These are phyloP conservation scores for Andrena bucephala DNA, from an alignment of 2,888 invertebrate genomes.

Conservation along the genomic window DNA sequence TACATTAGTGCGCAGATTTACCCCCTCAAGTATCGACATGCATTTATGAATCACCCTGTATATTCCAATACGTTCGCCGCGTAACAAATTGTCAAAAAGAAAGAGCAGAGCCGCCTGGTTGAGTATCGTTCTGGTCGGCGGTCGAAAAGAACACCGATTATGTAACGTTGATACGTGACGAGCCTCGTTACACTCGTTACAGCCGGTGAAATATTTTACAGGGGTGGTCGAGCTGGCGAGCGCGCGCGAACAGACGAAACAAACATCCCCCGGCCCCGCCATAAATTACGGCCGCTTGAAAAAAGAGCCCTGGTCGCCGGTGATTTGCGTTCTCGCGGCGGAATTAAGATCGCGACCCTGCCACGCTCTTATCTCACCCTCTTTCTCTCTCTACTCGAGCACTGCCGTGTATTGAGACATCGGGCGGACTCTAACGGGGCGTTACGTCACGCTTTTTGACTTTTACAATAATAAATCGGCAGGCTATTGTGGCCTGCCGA, in stretches of 20 bases:
- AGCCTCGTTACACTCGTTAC: constrained; percentile 48
- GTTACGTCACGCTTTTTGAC: constrained; percentile 75
- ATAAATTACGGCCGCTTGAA: constrained; percentile 47
- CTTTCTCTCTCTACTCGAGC: background rate
- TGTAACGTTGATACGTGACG: constrained; percentile 27
- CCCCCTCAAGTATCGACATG: too few species aligned
- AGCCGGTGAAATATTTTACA: constrained; percentile 45
- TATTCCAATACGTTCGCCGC: background rate
- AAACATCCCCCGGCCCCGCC: constrained; percentile 49
- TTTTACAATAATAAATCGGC: constrained; percentile 81
- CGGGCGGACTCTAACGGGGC: constrained; percentile 73
- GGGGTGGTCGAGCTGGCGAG: background rate
- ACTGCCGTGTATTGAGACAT: constrained; percentile 76
- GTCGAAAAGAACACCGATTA: constrained; percentile 22
- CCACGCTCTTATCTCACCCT: constrained; percentile 18
- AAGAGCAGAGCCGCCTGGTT: background rate
- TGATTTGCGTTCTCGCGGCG: constrained; percentile 49
- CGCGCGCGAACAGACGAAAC: constrained; percentile 40
- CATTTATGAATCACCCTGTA: too few species aligned
- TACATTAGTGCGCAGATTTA: too few species aligned
- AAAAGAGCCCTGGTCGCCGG: constrained; percentile 4
- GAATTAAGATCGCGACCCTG: constrained; percentile 70
- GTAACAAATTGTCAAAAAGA: constrained; percentile 26
- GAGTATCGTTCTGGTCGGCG: background rate
- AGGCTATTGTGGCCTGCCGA: constrained; percentile 75